Evolutionary conservation across 2,113 vertebrate species (phyloP), one percentile per base, ranked within the genome.

Genomic region (Chaetops frenatus): DNA sequence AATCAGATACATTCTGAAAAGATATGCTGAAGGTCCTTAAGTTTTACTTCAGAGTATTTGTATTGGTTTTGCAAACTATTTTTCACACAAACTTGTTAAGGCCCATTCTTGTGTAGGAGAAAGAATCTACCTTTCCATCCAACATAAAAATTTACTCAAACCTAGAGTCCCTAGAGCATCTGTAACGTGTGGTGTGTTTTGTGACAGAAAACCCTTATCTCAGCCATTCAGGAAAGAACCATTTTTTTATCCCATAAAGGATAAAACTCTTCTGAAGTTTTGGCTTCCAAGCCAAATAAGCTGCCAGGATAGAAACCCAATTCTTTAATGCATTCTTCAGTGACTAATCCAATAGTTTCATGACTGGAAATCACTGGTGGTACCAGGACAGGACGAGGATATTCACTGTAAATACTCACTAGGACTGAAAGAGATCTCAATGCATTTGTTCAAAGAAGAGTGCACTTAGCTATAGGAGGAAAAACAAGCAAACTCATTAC

Each of bases 401-500:
- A 83, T 40, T 84, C 23, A 89, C 17, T 48, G 80, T 33, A 90
- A 77, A 57, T 51, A 76, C 48, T 72, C 50, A 81, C 24, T 48
- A 67, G 53, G 38, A 29, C 57, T 50, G 51, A 61, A 84, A 86
- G 80, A 81, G 71, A 86, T 51, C 60, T 88, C 25, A 86, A 81
- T 9, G 20, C 38, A 57, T 81, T 65, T 81, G 67, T 73, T 97
- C 72, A 96, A 94, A 96, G 95, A 86, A 96, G 95, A 82, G 82
- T 95, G 65, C 92, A 97, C 60, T 96, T 96, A 96, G 96, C 81
- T 78, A 97, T 74, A 90, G 94, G 88, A 92, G 91, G 84, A 88
- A 94, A 82, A 79, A 97, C 74, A 87, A 97, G 78, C 91, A 97
- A 96, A 78, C 44, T 94, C 92, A 79, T 99, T 99, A 99, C 99